These are phyloP conservation scores for Phragmatobia fuliginosa DNA, from an alignment of 2,888 invertebrate species.

Conservation along the genomic window DNA sequence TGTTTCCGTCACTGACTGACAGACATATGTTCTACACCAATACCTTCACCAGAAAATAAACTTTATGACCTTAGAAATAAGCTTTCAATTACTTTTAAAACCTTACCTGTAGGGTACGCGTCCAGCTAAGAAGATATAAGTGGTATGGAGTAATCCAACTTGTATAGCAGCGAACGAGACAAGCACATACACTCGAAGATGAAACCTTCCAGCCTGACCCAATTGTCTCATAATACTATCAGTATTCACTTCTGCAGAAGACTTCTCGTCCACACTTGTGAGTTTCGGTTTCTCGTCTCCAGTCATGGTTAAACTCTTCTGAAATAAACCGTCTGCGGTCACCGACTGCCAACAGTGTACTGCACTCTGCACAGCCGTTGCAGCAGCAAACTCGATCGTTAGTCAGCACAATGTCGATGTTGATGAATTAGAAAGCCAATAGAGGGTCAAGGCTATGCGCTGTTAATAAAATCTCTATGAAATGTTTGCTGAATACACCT, in stretches of 20 bases:
- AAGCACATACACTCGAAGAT: constrained; percentile 63
- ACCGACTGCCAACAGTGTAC: constrained; percentile 12
- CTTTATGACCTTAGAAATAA: not conserved
- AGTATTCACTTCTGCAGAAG: constrained; percentile 58
- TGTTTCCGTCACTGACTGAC: no score
- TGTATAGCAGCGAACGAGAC: constrained; percentile 79
- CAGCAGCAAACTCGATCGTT: constrained; percentile 2
- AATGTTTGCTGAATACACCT: constrained; percentile 35
- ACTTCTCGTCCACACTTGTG: not conserved
- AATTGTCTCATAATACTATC: constrained; percentile 60
- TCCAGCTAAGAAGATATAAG: constrained; percentile 87
- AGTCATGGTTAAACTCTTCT: constrained; percentile 16
- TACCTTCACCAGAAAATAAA: not conserved
- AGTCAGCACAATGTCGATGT: constrained; percentile 43
- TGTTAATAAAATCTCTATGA: constrained; percentile 47
- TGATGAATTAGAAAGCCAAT: constrained; percentile 55
- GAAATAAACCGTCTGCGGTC: constrained; percentile 2
- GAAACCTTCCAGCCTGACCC: constrained; percentile 74
- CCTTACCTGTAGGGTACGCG: constrained; percentile 85
- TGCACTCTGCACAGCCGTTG: constrained; percentile 18
- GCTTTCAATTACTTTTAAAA: not conserved
- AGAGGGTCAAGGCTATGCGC: constrained; percentile 52
- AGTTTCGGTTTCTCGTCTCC: constrained; percentile 18
- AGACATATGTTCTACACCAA: not conserved
- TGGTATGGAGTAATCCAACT: constrained; percentile 84